Base-by-base conservation (phyloP, 2,113 vertebrate genomes). In the Hymenochirus boettgeri region DNA sequence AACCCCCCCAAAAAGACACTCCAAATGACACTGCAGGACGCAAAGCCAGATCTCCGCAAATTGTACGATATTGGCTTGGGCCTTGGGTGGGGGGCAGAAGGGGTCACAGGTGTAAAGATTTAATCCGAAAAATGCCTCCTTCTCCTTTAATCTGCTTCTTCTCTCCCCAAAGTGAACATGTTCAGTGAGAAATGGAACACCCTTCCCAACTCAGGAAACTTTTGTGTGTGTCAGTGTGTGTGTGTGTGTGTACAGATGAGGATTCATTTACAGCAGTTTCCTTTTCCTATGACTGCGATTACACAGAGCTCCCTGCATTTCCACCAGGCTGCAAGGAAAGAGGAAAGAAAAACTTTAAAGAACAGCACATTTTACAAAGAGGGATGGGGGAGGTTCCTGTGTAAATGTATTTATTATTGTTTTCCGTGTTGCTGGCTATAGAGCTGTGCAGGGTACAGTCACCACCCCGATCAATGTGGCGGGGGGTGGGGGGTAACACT, bases 211-310 rank as follows among this genome's bases (percentile, higher is more conserved):
- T 46, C 19, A 64, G 65, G 56, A 69, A 69, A 60, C 33, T 60
- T 69, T 65, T 72, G 59, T 72, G 80, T 74, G 70, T 58, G 77
- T n/a, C n/a, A n/a, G n/a, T 76, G 80, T 82, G 83, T 65, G 57
- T 72, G 42, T 61, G 50, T 69, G 83, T 84, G 82, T 80, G 79
- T 72, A 65, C 71, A 75, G 79, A 76, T 78, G 73, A 82, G 79
- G 82, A 81, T 81, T 77, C 80, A 80, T 84, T 85, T 79, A 82
- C 83, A 87, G 77, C 77, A 79, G 85, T 84, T 91, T 90, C 88
- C 89, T 75, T 85, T 92, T 90, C 90, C 90, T 75, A 70, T 70
- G 83, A 65, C 61, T 26, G 64, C 35, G 25, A 31, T 65, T 33
- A 56, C 24, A 57, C 31, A 47, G 35, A 54, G 57, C 62, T 55